Base-by-base conservation (phyloP, 2,797 vertebrate species). In the Okamejei kenojei region DNA sequence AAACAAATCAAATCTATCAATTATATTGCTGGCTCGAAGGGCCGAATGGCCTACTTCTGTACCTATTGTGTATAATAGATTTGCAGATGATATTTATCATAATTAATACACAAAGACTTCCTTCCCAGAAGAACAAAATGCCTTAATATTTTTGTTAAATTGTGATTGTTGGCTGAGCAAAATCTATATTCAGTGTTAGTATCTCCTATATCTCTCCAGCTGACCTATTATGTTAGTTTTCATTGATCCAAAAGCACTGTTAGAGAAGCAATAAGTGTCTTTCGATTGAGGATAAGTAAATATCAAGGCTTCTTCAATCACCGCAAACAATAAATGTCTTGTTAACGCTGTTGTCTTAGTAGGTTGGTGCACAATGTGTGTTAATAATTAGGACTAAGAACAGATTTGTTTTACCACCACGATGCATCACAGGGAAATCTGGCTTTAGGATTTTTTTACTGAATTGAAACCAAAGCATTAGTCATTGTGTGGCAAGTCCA, bases 281-380 rank as follows among this genome's bases (percentile, higher is more conserved):
- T 92, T 92, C 38, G 45, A 73, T 76, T 92, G 90, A 92, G 35
- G 90, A 54, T 73, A 91, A 91, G 90, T 91, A 91, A 91, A 91
- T 76, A 45, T 54, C 35, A 91, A 35, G 1, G 71, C 71, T 92
- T 74, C 38, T 71, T 92, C 35, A 92, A 74, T 92, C 90, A 92
- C 90, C 9, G 2, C 21, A 74, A 92, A 45, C 35, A 54, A 76
- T 92, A 92, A 92, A 92, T 92, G 90, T 92, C 90, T 74, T 76
- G 71, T 92, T 76, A 35, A 74, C 71, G 29, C 76, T 15, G 29
- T 76, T 29, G 71, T 38, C 15, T 76, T 76, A 74, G 73, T 38
- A 76, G 38, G 23, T 54, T 54, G 65, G 38, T 92, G 88, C 65
- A 91, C 65, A 38, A 91, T 91, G 68, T 21, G 32, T 73, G 90